Evolutionary conservation across 1,140 invertebrate species (phyloP).

Genomic region (Rhopalosiphum padi): DNA sequence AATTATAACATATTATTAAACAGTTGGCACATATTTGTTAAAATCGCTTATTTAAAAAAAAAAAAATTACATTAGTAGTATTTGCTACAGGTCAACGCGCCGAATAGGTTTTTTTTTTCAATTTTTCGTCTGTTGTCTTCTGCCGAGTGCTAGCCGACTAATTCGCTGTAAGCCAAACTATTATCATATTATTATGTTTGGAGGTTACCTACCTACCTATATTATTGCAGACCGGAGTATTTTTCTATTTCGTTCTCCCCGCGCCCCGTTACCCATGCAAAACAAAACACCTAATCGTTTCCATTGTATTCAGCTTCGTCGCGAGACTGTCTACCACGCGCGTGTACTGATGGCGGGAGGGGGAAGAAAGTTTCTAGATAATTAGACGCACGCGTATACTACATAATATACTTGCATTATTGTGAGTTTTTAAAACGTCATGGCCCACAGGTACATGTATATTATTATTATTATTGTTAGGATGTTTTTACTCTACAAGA

Average conservation of each 20-base stretch:
- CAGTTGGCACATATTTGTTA: not conserved
- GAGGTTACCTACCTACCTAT: not conserved
- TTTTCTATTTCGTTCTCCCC: not conserved
- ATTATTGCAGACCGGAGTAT: not conserved
- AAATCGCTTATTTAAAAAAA: not conserved
- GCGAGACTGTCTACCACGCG: not conserved
- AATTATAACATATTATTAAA: not conserved
- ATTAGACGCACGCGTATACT: not conserved
- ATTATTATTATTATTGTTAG: not conserved
- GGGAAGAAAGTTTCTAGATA: not conserved
- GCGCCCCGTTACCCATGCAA: not conserved
- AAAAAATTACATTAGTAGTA: not conserved
- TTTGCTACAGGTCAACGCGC: not conserved
- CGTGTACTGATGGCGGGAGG: not conserved
- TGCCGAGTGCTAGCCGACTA: not conserved
- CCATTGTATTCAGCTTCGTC: not conserved
- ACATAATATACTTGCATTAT: not conserved
- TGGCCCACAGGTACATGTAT: not conserved
- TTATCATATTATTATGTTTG: not conserved
- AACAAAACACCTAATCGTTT: slow-evolving; percentile 8
- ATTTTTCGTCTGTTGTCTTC: not conserved
- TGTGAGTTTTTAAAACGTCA: not conserved
- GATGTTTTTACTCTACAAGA: not conserved
- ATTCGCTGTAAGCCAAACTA: not conserved
- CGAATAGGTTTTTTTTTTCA: not conserved